phyloP scores from a whole-genome alignment of 2,113 vertebrate genomes.

The Geococcyx californianus region DNA sequence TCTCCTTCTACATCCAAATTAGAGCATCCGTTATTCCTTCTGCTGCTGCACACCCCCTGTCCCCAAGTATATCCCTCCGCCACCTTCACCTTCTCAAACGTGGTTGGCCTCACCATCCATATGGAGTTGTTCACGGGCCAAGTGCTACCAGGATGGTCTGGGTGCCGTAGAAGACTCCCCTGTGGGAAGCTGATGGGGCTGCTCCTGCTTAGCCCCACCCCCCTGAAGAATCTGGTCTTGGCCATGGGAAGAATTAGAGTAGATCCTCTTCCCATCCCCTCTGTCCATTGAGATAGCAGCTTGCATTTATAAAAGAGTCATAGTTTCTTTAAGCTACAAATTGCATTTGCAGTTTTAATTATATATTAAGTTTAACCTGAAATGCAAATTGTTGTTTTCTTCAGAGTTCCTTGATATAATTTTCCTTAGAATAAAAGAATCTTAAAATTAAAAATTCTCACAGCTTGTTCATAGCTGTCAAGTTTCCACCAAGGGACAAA shows the following conservation, averaged over 20 bases:
- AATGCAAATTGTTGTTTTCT: neutral
- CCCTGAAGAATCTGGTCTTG: neutral
- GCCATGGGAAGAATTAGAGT: neutral
- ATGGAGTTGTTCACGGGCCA: fast-evolving
- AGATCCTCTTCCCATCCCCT: neutral
- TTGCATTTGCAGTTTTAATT: neutral
- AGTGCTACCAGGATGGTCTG: neutral
- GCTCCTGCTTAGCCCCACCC: neutral
- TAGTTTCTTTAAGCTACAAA: neutral
- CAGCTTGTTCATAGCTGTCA: neutral
- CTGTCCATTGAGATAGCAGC: neutral
- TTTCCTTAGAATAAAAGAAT: neutral
- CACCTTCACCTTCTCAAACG: neutral
- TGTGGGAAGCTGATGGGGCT: neutral
- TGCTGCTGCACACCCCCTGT: neutral
- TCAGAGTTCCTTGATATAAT: fast-evolving
- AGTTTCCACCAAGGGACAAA: neutral
- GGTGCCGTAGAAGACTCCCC: neutral
- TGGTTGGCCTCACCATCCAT: fast-evolving
- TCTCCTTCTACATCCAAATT: neutral
- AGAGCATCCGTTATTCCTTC: neutral
- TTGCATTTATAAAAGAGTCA: neutral
- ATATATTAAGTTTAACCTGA: neutral
- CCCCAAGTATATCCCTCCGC: neutral
- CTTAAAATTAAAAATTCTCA: neutral